Base-by-base conservation (phyloP, 2,113 vertebrate genomes). In the Ranitomeya variabilis region DNA sequence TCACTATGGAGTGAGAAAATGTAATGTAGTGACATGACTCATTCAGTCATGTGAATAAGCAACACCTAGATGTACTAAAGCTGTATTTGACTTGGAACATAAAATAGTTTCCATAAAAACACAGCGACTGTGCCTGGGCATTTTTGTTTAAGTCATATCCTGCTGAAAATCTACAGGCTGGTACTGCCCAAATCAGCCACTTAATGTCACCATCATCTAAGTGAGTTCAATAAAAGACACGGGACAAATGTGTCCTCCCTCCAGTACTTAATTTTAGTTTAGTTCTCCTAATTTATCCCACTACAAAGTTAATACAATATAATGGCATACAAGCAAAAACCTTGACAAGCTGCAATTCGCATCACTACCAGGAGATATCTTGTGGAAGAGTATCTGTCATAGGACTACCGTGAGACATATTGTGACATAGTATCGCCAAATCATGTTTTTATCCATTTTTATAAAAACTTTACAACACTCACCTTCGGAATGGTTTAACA, bases 71-170 rank as follows among this genome's bases (percentile, higher is more conserved):
- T 74, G 37, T 31, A 57, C 67, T 89, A 57, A 67, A 79, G 23
- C 59, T 15, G 2, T 85, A 64, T 85, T 85, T 89, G 51, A 85
- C 18, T 89, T 89, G 87, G 87, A 89, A 26, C 73, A 23, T 59
- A 19, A 69, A 67, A 83, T 23, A 59, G 45, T 89, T 89, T 89
- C 87, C 62, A 84, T 26, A 83, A 66, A 55, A 76, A 69, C 8
- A 31, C 67, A 82, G 26, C 87, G 31, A 19, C 69, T 7, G 54
- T 82, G 67, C 55, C 3, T 45, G 66, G 54, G 11, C 51, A 83
- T 74, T 55, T 74, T 66, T 73, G 19, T 69, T 31, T 37, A 23
- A 66, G 15, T 84, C 13, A 67, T 74, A 66, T 77, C 23, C 69
- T 5, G 13, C 19, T 87, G 21, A 51, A 26, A 62, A 71, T 18